Evolutionary conservation across 2,797 vertebrate species (phyloP).

Genomic region (Siniperca undulata): DNA sequence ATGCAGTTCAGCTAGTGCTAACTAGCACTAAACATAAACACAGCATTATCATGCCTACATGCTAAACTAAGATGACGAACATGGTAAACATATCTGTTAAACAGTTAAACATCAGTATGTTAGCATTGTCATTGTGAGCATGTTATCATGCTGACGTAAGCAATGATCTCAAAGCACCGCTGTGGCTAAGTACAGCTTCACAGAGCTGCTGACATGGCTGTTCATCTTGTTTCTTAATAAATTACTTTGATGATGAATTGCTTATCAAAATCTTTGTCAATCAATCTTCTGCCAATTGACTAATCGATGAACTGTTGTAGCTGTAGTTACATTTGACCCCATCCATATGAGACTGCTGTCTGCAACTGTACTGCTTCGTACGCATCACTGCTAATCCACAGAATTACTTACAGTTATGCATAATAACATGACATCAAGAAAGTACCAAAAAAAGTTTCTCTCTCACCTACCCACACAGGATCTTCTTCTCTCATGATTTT

Average conservation of each 20-base stretch:
- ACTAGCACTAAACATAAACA: background rate
- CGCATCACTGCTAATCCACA: background rate
- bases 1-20: background rate
- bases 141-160: background rate
- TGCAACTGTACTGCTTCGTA: background rate
- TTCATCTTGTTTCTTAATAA: background rate
- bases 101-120: background rate
- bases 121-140: background rate
- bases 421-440: background rate
- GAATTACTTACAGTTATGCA: background rate
- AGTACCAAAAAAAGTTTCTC: background rate
- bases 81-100: background rate
- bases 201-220: background rate
- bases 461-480: background rate
- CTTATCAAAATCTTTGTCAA: slow-evolving; percentile 8
- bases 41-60: background rate
- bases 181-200: background rate
- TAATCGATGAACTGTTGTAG: background rate
- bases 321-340: background rate
- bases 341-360: background rate
- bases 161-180: background rate
- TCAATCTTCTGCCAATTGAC: slow-evolving; percentile 3
- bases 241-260: slow-evolving; percentile 29
- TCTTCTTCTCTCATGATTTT: background rate
- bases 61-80: background rate